These are phyloP conservation scores for Macrosoma leucophasiata DNA, from an alignment of 2,888 invertebrate genomes.

Conservation along the genomic window DNA sequence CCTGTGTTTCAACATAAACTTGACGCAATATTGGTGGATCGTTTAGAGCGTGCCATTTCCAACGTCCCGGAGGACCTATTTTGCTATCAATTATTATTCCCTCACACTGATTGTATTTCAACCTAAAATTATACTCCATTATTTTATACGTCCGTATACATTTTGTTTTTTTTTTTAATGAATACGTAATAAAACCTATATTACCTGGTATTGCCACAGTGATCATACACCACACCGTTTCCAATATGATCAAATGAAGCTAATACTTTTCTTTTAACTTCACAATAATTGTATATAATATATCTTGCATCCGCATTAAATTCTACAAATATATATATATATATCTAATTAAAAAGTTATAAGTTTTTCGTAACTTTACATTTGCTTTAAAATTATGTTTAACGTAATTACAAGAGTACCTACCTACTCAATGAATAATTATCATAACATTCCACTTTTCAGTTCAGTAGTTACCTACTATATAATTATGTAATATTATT, in stretches of 20 bases:
- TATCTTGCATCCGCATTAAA: slow-evolving; percentile 29
- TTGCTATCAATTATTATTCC: slow-evolving; percentile 39
- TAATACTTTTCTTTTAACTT: slow-evolving; percentile 28
- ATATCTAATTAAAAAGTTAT: neutral
- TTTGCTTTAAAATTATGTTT: neutral
- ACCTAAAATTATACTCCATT: slow-evolving; percentile 28
- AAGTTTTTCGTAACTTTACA: neutral
- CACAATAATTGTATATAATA: slow-evolving; percentile 38
- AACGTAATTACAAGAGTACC: neutral
- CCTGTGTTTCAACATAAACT: slow-evolving; percentile 30
- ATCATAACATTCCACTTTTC: too few relatives aligned
- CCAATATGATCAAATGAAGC: slow-evolving; percentile 45
- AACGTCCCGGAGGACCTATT: slow-evolving; percentile 36
- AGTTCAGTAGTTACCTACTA: too few relatives aligned
- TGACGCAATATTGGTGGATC: slow-evolving; percentile 42
- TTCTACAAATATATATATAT: slow-evolving; percentile 26
- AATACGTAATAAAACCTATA: slow-evolving; percentile 2
- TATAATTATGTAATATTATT: too few relatives aligned
- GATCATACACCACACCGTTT: slow-evolving; percentile 45
- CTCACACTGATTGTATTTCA: slow-evolving; percentile 52
- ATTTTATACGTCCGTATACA: neutral
- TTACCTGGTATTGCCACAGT: slow-evolving; percentile 40
- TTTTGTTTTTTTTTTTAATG: slow-evolving; percentile 1
- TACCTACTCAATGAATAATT: too few relatives aligned
- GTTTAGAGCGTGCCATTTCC: slow-evolving; percentile 53